Percentiles rank a stretch among this genome's conserved stretches.
Evolutionary conservation across 2,797 vertebrate species (phyloP).

Genomic region (Masticophis lateralis): DNA sequence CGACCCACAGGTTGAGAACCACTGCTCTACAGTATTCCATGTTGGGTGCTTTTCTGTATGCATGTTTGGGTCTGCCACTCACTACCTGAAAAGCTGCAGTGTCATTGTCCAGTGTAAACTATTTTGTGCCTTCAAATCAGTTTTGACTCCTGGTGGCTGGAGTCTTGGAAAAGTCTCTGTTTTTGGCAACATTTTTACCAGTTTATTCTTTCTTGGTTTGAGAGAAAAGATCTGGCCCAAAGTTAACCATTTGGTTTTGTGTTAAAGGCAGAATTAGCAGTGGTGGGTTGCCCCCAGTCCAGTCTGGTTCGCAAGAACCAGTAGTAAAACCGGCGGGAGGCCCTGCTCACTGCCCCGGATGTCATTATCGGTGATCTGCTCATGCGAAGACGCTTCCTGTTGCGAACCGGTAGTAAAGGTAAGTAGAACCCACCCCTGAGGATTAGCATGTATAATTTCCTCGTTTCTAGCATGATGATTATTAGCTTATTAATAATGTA

Average conservation of each 20-base stretch:
- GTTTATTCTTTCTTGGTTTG: background rate
- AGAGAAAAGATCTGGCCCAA: background rate
- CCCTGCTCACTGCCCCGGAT: no score
- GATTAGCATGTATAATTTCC: background rate
- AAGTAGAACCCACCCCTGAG: background rate
- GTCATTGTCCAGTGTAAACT: background rate
- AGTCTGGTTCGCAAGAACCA: no score
- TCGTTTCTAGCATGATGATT: background rate
- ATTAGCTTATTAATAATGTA: background rate
- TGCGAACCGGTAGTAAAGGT: no score
- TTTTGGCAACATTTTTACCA: background rate
- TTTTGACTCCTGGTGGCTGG: background rate
- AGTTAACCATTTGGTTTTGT: background rate
- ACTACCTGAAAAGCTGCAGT: background rate
- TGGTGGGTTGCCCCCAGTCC: no score
- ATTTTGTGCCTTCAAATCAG: background rate
- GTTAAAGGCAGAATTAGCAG: background rate
- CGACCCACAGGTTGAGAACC: no score
- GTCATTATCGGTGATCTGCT: no score
- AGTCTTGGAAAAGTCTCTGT: background rate
- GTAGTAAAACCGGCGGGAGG: no score
- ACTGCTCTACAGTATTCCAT: background rate
- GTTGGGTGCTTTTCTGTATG: background rate
- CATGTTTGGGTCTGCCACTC: background rate
- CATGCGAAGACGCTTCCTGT: no score